Conservation (phyloP, 2,888 invertebrate genomes). For the Sericinus montela region DNA sequence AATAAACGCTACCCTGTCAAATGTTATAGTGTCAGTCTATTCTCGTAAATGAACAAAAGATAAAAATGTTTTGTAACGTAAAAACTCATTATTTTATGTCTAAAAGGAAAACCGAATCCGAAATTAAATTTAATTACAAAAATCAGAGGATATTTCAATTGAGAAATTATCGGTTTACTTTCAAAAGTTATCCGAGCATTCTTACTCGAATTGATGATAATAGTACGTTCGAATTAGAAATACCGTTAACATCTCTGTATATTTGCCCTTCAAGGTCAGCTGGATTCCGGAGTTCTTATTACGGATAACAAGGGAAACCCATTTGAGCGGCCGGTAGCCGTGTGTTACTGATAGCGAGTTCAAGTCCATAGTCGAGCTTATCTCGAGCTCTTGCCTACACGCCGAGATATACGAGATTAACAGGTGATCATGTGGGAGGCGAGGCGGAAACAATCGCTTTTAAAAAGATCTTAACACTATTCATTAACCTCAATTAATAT, state of each 20-base stretch:
- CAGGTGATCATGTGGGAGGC: slow-evolving; percentile 49
- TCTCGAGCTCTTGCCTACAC: slow-evolving; percentile 42
- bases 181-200: slow-evolving; percentile 7
- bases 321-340: slow-evolving; percentile 60
- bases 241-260: slow-evolving; percentile 26
- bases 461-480: slow-evolving; percentile 8
- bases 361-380: slow-evolving; percentile 40
- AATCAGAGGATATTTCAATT: too few relatives aligned
- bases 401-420: slow-evolving; percentile 53
- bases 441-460: slow-evolving; percentile 13
- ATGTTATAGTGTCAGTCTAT: too few relatives aligned
- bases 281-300: slow-evolving; percentile 43
- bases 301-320: slow-evolving; percentile 70
- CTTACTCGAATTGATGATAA: slow-evolving; percentile 23
- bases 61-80: too few relatives aligned
- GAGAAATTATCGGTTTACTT: slow-evolving; percentile 3
- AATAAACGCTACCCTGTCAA: too few relatives aligned
- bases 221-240: slow-evolving; percentile 29
- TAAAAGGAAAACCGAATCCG: too few relatives aligned
- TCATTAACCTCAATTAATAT: too few relatives aligned
- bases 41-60: too few relatives aligned
- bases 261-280: slow-evolving; percentile 31
- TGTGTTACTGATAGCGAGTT: slow-evolving; percentile 46
- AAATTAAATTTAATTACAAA: too few relatives aligned
- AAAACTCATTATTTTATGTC: too few relatives aligned